These are phyloP conservation scores for Drosophila punjabiensis DNA, from an alignment of 1,140 invertebrate species.

Conservation along the genomic window DNA sequence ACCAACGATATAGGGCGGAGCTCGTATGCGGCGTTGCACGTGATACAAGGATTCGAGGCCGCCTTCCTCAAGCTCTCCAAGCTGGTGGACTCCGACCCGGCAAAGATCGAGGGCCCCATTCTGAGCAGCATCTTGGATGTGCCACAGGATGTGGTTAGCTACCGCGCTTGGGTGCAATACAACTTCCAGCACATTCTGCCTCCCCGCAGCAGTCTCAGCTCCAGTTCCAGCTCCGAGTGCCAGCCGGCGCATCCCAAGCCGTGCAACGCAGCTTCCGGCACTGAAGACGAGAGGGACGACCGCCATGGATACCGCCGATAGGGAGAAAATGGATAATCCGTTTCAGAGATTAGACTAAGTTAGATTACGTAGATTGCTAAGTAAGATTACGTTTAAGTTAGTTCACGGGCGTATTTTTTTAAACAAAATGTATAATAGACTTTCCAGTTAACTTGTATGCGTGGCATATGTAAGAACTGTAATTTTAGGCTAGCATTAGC, in stretches of 20 bases:
- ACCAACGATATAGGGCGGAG: conserved; percentile 68
- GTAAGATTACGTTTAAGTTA: conserved; percentile 20
- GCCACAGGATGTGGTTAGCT: conserved; percentile 36
- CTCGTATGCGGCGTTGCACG: conserved; percentile 53
- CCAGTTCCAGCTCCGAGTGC: conserved; percentile 11
- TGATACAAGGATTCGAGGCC: conserved; percentile 54
- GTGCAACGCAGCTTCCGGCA: background rate
- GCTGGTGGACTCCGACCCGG: conserved; percentile 56
- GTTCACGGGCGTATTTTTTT: background rate
- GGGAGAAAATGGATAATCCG: background rate
- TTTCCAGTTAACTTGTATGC: background rate
- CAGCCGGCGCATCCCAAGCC: background rate
- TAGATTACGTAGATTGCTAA: background rate
- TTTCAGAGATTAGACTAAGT: conserved; percentile 7
- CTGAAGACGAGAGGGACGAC: background rate
- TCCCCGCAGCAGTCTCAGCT: background rate
- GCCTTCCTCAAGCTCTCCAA: conserved; percentile 62
- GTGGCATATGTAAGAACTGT: background rate
- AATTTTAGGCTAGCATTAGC: background rate
- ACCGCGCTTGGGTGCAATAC: conserved; percentile 59
- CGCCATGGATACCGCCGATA: conserved; percentile 13
- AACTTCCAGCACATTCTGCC: conserved; percentile 47
- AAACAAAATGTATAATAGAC: background rate
- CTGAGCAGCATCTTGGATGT: conserved; percentile 50
- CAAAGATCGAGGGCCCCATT: conserved; percentile 45